Conservation (phyloP, 2,113 vertebrate genomes). For the Syngnathus floridae region DNA sequence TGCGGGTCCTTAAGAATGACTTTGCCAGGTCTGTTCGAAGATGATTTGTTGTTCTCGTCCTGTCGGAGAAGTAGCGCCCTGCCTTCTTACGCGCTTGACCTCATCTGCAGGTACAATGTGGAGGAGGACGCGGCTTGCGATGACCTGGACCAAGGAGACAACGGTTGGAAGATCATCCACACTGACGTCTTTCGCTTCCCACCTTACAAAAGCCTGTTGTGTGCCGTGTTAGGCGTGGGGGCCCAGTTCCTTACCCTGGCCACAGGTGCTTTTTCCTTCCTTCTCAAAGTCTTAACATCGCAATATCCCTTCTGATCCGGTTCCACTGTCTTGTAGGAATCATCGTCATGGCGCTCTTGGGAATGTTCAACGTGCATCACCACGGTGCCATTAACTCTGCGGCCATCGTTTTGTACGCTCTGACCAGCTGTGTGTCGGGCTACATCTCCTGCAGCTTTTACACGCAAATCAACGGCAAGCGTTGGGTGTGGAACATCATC, state of each 20-base stretch:
- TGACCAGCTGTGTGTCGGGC: conserved; percentile 87
- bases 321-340: conserved; percentile 65
- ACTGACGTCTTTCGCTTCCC: conserved; percentile 91
- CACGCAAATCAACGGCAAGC: conserved; percentile 83
- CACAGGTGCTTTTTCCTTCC: conserved; percentile 68
- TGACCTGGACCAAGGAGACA: conserved; percentile 87
- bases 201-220: conserved; percentile 80
- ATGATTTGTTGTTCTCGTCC: too few species aligned
- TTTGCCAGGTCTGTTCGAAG: conserved; percentile 72
- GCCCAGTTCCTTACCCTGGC: conserved; percentile 87
- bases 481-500: conserved; percentile 92
- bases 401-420: conserved; percentile 82
- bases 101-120: conserved; percentile 75
- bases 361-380: conserved; percentile 87
- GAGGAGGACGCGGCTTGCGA: conserved; percentile 83
- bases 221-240: conserved; percentile 83
- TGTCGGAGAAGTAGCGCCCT: too few species aligned
- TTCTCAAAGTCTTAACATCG: too few species aligned
- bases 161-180: conserved; percentile 93
- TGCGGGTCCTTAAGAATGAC: conserved; percentile 88
- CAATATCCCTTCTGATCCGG: not conserved
- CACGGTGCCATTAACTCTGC: conserved; percentile 89
- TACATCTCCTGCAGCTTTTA: conserved; percentile 88
- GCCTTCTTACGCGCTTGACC: not conserved
- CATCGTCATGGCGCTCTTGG: conserved; percentile 83